Percentiles rank a stretch among this genome's conserved stretches.
phyloP scores from a whole-genome alignment of 2,888 invertebrate species.

The Xanthia icteritia region DNA sequence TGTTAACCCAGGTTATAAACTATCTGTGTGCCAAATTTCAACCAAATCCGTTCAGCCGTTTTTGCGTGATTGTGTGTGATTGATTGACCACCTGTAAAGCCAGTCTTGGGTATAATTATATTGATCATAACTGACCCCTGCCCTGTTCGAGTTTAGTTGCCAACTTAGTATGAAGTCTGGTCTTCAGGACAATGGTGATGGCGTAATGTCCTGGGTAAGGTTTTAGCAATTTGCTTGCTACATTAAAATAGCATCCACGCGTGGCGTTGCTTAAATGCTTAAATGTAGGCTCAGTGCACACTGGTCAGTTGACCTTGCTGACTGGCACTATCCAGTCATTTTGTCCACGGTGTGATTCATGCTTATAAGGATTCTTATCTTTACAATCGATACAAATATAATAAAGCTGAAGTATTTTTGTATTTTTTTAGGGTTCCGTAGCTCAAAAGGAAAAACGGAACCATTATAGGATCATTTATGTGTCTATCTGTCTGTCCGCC shows the following conservation, averaged over 20 bases:
- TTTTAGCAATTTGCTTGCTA: constrained; percentile 1
- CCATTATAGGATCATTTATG: no score
- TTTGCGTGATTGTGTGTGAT: no score
- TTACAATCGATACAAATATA: not conserved
- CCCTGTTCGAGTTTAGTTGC: not conserved
- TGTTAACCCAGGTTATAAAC: no score
- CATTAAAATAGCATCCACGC: not conserved
- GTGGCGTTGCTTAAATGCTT: not conserved
- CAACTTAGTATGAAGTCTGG: not conserved
- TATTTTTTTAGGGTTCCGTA: no score
- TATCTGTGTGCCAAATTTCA: no score
- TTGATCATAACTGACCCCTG: not conserved
- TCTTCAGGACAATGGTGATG: not conserved
- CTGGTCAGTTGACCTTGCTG: not conserved
- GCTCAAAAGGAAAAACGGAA: no score
- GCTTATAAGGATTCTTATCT: not conserved
- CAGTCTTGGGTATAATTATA: not conserved
- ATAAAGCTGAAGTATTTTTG: no score
- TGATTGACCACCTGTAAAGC: not conserved
- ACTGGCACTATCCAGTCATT: not conserved
- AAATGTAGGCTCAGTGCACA: not conserved
- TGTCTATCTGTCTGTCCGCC: no score
- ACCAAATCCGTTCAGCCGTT: no score
- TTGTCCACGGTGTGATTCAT: no score
- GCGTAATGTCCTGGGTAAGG: not conserved